These are phyloP conservation scores for Ectemnius cavifrons DNA, from an alignment of 2,888 invertebrate species.

Conservation along the genomic window DNA sequence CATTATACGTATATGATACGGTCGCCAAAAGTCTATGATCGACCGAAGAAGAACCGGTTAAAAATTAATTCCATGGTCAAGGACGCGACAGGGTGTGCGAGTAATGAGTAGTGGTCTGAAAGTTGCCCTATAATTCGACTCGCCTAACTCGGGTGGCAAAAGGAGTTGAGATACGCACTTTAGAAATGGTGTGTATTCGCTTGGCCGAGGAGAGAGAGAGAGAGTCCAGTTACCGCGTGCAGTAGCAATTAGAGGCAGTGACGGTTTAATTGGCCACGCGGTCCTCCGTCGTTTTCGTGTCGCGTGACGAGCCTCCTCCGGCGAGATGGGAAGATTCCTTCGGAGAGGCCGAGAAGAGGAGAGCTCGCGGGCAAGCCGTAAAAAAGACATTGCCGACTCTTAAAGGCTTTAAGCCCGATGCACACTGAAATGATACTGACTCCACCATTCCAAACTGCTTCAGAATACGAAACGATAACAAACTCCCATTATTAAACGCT, in stretches of 20 bases:
- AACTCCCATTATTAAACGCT: background rate
- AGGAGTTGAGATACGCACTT: too few species aligned
- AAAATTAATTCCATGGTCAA: too few species aligned
- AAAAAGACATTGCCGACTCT: constrained; percentile 34
- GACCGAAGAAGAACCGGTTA: too few species aligned
- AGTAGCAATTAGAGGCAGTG: constrained; percentile 68
- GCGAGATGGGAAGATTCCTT: constrained; percentile 55
- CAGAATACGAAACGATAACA: background rate
- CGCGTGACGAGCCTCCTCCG: constrained; percentile 63
- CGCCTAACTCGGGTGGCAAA: too few species aligned
- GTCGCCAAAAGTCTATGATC: too few species aligned
- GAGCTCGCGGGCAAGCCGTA: constrained; percentile 32
- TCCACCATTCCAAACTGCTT: too few species aligned
- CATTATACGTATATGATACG: too few species aligned
- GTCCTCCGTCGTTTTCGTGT: constrained; percentile 62
- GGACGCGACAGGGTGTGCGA: too few species aligned
- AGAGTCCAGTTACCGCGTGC: constrained; percentile 50
- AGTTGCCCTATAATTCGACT: too few species aligned
- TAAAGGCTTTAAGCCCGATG: constrained; percentile 20
- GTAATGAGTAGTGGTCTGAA: too few species aligned
- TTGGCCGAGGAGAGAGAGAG: constrained; percentile 23
- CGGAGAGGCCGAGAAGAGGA: background rate
- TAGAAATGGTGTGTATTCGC: too few species aligned
- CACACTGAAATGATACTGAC: constrained; percentile 12
- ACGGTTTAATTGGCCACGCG: constrained; percentile 70